Evolutionary conservation across 2,888 invertebrate species (phyloP), one percentile per base, ranked within the genome.

Genomic region (Salticus scenicus): DNA sequence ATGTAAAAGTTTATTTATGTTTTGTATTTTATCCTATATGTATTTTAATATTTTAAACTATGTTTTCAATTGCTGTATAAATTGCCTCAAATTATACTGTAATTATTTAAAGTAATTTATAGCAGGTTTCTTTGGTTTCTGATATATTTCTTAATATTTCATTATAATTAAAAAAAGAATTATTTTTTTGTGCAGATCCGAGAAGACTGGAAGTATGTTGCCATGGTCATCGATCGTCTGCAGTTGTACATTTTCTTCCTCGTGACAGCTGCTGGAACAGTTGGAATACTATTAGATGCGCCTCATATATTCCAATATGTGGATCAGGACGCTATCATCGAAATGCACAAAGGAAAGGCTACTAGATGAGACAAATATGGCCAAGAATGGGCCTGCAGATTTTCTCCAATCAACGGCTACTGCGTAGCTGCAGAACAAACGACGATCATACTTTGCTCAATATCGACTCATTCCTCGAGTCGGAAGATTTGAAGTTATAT

Each of bases 161-260:
- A n/a, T n/a, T n/a, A n/a, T n/a, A n/a, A n/a, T n/a, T n/a, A n/a
- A n/a, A n/a, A n/a, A n/a, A n/a, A n/a, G n/a, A n/a, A n/a, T n/a
- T n/a, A n/a, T 63, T 76, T 30, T 81, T 28, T 81, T 7, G 67
- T 78, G 10, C 82, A 98, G 98, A 98, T 98, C 73, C 95, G 98
- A 87, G 98, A 98, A 92, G 98, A 98, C 93, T 98, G 98, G 98
- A 98, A 98, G 91, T 98, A 98, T 92, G 98, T 98, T 77, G 98
- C 98, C 81, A 97, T 98, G 96, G 98, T 98, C 87, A 97, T 98
- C 91, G 98, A 98, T 93, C 94, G 98, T 90, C 93, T 98, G 89
- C 97, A 98, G 91, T 93, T 98, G 89, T 98, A 97, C 92, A 95
- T 98, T 91, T 98, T 98, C 93, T 97, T 98, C 92, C 94, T 97